A percentile compares a stretch with the other conserved stretches of the same genome.
Conservation (phyloP, 2,797 vertebrate species). For the Eleutherodactylus coqui region DNA sequence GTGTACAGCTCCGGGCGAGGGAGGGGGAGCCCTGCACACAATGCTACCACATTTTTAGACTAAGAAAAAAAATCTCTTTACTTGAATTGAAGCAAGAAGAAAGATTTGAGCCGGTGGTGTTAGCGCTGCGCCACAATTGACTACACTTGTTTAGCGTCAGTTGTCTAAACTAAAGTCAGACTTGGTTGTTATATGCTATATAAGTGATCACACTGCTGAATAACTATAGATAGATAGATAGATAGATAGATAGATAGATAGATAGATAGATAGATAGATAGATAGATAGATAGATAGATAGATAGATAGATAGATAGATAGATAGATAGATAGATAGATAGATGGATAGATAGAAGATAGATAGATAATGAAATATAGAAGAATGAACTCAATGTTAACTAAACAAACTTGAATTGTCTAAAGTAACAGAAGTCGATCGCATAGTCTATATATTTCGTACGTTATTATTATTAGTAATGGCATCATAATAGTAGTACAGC, state of each 20-base stretch:
- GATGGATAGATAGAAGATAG: not conserved
- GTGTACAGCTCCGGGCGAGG: slow-evolving; percentile 10
- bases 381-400: no score
- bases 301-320: slow-evolving; percentile 3
- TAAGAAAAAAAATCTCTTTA: slow-evolving; percentile 65
- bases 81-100: not conserved
- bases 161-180: not conserved
- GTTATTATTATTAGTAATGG: not conserved
- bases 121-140: not conserved
- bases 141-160: no score
- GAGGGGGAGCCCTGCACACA: not conserved
- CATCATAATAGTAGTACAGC: not conserved
- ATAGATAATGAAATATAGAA: not conserved
- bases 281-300: not conserved
- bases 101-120: not conserved
- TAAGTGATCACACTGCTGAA: not conserved
- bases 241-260: not conserved
- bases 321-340: not conserved
- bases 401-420: no score
- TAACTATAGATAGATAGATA: not conserved
- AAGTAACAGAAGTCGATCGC: no score
- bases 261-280: slow-evolving; percentile 1
- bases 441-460: no score
- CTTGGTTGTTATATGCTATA: no score
- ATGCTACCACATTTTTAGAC: not conserved